Conservation (phyloP, 2,113 vertebrate species). For the Natator depressus region DNA sequence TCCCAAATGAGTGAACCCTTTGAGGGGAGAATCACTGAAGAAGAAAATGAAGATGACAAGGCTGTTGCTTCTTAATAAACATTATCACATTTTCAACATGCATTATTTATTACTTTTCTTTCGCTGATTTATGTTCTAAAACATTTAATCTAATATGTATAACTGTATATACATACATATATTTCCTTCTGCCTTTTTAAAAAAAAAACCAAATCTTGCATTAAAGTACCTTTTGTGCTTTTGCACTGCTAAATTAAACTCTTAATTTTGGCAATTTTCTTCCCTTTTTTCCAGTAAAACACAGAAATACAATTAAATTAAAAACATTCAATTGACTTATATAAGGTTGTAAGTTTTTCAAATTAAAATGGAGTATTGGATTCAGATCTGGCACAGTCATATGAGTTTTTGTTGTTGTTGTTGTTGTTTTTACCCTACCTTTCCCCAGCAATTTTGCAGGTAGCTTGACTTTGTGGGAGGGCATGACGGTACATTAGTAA, state of each 20-base stretch:
- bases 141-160: conserved; percentile 79
- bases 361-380: conserved; percentile 1
- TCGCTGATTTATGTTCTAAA: conserved; percentile 81
- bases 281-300: not conserved
- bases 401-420: not conserved
- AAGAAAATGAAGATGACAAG: conserved; percentile 87
- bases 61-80: conserved; percentile 87
- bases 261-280: conserved; percentile 30
- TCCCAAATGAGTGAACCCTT: conserved; percentile 82
- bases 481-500: not conserved
- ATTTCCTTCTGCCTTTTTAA: conserved; percentile 42
- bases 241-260: conserved; percentile 16
- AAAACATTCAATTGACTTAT: conserved; percentile 34
- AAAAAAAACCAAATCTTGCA: conserved; percentile 19
- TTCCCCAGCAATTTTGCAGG: not conserved
- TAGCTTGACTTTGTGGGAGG: not conserved
- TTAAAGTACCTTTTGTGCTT: conserved; percentile 29
- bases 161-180: conserved; percentile 50
- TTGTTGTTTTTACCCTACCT: not conserved
- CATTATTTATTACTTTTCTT: conserved; percentile 84
- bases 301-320: conserved; percentile 48
- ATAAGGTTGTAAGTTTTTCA: not conserved
- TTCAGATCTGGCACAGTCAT: not conserved
- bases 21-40: conserved; percentile 81
- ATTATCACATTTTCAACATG: conserved; percentile 83